These are phyloP conservation scores for Psittacula echo DNA, from an alignment of 2,797 vertebrate genomes.

Conservation along the genomic window DNA sequence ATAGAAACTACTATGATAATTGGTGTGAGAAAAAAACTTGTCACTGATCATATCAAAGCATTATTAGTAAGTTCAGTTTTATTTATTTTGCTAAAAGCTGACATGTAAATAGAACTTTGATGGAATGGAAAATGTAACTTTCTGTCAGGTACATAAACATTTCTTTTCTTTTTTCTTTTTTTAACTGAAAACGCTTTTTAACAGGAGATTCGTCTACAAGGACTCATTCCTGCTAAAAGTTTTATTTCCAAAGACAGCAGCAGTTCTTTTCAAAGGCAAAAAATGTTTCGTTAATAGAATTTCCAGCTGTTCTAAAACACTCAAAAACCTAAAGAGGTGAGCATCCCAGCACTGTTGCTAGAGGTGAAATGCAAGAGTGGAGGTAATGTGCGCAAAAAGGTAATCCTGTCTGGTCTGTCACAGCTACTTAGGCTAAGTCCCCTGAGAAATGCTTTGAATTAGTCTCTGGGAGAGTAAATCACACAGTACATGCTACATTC, in stretches of 20 bases:
- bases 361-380: not conserved
- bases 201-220: not conserved
- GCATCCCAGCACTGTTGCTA: not conserved
- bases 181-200: not conserved
- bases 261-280: not conserved
- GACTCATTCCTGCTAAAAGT: not conserved
- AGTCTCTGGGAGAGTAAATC: not conserved
- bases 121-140: not conserved
- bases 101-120: not conserved
- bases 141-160: not conserved
- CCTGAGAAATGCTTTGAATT: not conserved
- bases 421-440: not conserved
- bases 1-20: not conserved
- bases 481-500: fast-evolving
- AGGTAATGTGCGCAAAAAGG: not conserved
- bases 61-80: not conserved
- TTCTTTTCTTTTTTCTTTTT: not conserved
- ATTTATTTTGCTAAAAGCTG: not conserved
- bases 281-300: not conserved
- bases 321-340: not conserved
- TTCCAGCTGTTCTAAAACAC: constrained; percentile 4
- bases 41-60: not conserved
- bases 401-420: not conserved
- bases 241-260: not conserved
- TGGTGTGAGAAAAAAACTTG: not conserved